A percentile compares a stretch with the other conserved stretches of the same genome.
Conservation (phyloP, 2,888 invertebrate genomes). For the Watsonalla cultraria region DNA sequence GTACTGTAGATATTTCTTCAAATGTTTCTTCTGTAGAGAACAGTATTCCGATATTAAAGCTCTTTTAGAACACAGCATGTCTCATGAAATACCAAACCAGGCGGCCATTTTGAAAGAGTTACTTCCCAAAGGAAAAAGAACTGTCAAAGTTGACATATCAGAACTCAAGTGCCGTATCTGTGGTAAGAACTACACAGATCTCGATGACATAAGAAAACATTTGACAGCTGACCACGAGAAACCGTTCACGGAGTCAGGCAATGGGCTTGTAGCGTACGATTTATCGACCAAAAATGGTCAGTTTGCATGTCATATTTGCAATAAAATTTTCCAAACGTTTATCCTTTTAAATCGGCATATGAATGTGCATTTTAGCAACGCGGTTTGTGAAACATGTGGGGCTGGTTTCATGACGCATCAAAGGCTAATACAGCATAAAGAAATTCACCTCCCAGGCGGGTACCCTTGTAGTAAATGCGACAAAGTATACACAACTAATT, state of each 20-base stretch:
- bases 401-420: constrained; percentile 58
- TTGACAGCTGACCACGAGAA: constrained; percentile 35
- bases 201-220: constrained; percentile 45
- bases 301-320: constrained; percentile 51
- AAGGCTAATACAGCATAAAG: constrained; percentile 52
- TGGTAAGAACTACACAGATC: constrained; percentile 21
- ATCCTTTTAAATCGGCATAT: constrained; percentile 59
- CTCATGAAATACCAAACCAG: constrained; percentile 41
- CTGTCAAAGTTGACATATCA: constrained; percentile 59
- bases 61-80: constrained; percentile 39
- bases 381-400: constrained; percentile 59
- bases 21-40: constrained; percentile 57
- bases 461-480: constrained; percentile 60
- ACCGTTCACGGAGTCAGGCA: constrained; percentile 48
- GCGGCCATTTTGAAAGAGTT: constrained; percentile 40
- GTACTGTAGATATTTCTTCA: constrained; percentile 57
- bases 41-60: constrained; percentile 44
- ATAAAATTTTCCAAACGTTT: constrained; percentile 53
- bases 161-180: constrained; percentile 53
- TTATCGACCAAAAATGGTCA: constrained; percentile 41
- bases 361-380: constrained; percentile 62
- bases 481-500: constrained; percentile 67
- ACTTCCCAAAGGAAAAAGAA: constrained; percentile 52
- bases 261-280: constrained; percentile 52
- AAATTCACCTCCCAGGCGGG: constrained; percentile 53